Evolutionary conservation across 1,140 invertebrate genomes (phyloP).

Genomic region (Onthophagus taurus): DNA sequence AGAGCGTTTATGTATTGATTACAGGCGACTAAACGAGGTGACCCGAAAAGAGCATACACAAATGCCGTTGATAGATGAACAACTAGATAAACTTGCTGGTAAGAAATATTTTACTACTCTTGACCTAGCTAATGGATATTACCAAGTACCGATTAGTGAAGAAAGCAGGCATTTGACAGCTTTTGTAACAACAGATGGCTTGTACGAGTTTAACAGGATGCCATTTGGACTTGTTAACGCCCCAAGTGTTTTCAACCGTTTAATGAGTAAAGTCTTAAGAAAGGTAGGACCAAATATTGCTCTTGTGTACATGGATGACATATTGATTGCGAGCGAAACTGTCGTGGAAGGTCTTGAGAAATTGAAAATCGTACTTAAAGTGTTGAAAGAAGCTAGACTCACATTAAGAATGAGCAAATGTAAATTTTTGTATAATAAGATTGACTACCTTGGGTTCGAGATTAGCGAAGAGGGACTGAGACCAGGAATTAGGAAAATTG

Average conservation of each 20-base stretch:
- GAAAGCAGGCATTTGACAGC: neutral
- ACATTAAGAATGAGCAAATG: slow-evolving; percentile 26
- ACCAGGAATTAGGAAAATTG: slow-evolving; percentile 20
- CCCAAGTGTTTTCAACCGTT: neutral
- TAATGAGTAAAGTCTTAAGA: neutral
- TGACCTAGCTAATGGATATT: neutral
- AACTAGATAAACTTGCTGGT: neutral
- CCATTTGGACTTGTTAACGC: slow-evolving; percentile 4
- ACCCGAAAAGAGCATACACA: neutral
- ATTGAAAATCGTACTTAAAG: slow-evolving; percentile 20
- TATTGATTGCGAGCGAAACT: slow-evolving; percentile 15
- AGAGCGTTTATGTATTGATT: neutral
- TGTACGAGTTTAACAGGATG: neutral
- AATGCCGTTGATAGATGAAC: neutral
- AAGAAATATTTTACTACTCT: slow-evolving; percentile 7
- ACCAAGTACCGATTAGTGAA: neutral
- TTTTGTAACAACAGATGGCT: slow-evolving; percentile 3
- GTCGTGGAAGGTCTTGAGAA: slow-evolving; percentile 18
- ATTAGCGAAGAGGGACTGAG: slow-evolving; percentile 14
- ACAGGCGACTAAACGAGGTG: neutral
- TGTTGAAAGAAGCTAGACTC: slow-evolving; percentile 12
- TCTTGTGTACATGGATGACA: slow-evolving; percentile 19
- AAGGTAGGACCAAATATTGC: slow-evolving; percentile 19
- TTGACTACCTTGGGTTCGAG: slow-evolving; percentile 20
- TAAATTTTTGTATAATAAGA: slow-evolving; percentile 21